A percentile compares a stretch with the other conserved stretches of the same genome.
Evolutionary conservation across 1,140 invertebrate genomes (phyloP).

Genomic region (Drosophila simulans): DNA sequence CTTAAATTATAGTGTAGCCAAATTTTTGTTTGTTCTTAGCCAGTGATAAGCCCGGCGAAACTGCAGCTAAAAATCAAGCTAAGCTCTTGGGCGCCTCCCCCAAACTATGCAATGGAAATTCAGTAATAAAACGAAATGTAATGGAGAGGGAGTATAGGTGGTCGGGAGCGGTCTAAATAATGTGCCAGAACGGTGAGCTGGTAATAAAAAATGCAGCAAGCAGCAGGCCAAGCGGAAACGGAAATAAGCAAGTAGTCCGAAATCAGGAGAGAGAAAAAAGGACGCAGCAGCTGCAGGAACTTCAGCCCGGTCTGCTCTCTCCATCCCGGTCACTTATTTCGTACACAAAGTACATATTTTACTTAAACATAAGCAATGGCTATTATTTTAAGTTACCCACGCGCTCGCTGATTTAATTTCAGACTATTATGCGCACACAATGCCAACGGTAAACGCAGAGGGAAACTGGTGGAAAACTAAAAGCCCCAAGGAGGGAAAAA

Average conservation of each 20-base stretch:
- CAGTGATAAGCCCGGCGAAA: slow-evolving; percentile 10
- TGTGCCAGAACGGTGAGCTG: slow-evolving; percentile 21
- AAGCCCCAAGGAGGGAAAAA: slow-evolving; percentile 24
- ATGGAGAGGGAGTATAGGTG: not conserved
- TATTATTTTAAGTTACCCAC: slow-evolving; percentile 82
- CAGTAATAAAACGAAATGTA: slow-evolving; percentile 4
- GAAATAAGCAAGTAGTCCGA: slow-evolving; percentile 57
- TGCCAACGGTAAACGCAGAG: slow-evolving; percentile 64
- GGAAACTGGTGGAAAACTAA: slow-evolving; percentile 26
- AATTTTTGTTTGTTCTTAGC: slow-evolving; percentile 17
- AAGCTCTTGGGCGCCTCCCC: slow-evolving; percentile 35
- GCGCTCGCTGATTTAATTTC: slow-evolving; percentile 81
- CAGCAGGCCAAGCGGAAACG: slow-evolving; percentile 58
- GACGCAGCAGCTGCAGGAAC: slow-evolving; percentile 9
- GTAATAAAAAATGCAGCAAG: slow-evolving; percentile 60
- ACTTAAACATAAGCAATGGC: slow-evolving; percentile 81
- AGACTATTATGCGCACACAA: slow-evolving; percentile 79
- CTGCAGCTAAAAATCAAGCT: slow-evolving; percentile 48
- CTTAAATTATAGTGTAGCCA: slow-evolving; percentile 33
- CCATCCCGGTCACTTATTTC: slow-evolving; percentile 47
- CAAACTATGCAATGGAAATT: slow-evolving; percentile 36
- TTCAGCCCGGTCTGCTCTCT: not conserved
- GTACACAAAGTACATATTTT: slow-evolving; percentile 73
- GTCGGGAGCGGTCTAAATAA: slow-evolving; percentile 33
- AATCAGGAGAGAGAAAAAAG: slow-evolving; percentile 14